Percentiles rank a stretch among this genome's conserved stretches.
These are phyloP conservation scores for Hecatera dysodea DNA, from an alignment of 2,888 invertebrate genomes.

Conservation along the genomic window DNA sequence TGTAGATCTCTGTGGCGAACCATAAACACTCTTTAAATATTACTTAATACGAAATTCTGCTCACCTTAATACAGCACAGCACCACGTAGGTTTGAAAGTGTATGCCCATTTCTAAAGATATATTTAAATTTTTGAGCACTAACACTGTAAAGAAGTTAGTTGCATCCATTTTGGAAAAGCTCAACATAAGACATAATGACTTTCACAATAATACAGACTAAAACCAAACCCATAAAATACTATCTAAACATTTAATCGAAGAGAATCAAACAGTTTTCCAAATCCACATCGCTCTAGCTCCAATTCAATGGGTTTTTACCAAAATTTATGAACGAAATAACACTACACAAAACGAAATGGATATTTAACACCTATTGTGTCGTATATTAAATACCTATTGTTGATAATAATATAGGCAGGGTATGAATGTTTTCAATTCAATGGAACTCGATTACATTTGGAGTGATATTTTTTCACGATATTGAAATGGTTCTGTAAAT, in stretches of 20 bases:
- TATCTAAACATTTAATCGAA: slow-evolving; percentile 28
- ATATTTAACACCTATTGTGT: slow-evolving; percentile 61
- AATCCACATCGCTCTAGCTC: slow-evolving; percentile 29
- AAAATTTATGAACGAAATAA: slow-evolving; percentile 55
- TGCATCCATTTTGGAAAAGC: background rate
- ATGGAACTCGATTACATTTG: slow-evolving; percentile 52
- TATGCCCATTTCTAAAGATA: background rate
- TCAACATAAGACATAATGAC: background rate
- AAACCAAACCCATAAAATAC: slow-evolving; percentile 33
- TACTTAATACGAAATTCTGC: no score
- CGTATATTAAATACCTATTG: slow-evolving; percentile 52
- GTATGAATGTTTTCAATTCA: slow-evolving; percentile 61
- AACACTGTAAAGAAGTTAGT: background rate
- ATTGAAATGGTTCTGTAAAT: slow-evolving; percentile 49
- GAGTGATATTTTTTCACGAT: slow-evolving; percentile 45
- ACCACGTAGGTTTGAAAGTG: background rate
- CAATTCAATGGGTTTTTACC: slow-evolving; percentile 46
- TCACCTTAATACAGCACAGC: no score
- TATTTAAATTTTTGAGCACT: background rate
- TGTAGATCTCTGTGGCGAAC: no score
- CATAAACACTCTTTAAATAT: no score
- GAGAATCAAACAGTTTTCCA: slow-evolving; percentile 29
- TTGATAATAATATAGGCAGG: slow-evolving; percentile 62
- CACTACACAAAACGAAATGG: slow-evolving; percentile 50
- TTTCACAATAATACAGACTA: slow-evolving; percentile 7